Evolutionary conservation across 2,113 vertebrate species (phyloP), one percentile per base, ranked within the genome.

Genomic region (Calypte anna): DNA sequence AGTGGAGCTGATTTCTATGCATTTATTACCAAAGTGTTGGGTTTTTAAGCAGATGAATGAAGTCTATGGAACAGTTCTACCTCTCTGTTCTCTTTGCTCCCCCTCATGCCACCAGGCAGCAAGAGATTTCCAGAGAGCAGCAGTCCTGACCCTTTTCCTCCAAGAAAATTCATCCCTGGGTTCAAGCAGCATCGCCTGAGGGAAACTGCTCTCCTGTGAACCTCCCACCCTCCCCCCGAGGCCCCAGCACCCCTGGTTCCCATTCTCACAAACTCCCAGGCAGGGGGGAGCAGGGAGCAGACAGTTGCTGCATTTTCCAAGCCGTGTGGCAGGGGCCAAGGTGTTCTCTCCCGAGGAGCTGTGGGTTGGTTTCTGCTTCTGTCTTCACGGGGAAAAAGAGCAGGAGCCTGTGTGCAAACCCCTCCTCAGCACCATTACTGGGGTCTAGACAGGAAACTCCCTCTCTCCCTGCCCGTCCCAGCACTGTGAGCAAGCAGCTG

Each of bases 361-460:
- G 84, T 5, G 13, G 79, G 75, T 54, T 9, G 33, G 62, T n/a
- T 62, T 90, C 88, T 95, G 91, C 79, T 88, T 33, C 6, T 5
- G 78, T 14, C 73, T 91, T 73, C 73, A 73, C 17, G 1, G n/a
- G 33, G 48, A 54, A 18, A 18, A 69, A 30, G n/a, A 55, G 68
- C 74, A 9, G 75, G 24, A 82, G 61, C 23, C 68, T 8, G 36
- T 2, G 3, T 46, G 62, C 54, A 82, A 94, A 24, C 33, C 58
- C 53, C 76, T 85, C 64, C 73, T 43, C 44, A 2, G 14, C 1
- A 2, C 4, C 4, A 82, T 95, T 86, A 83, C 73, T 4, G 76
- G 91, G 94, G 91, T 95, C 94, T 96, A 95, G 91, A 95, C 93
- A 91, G 94, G 93, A 97, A 96, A 64, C 72, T 31, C 74, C 0